Base-by-base conservation (phyloP, 2,888 invertebrate genomes). In the Petrophora chlorosata region DNA sequence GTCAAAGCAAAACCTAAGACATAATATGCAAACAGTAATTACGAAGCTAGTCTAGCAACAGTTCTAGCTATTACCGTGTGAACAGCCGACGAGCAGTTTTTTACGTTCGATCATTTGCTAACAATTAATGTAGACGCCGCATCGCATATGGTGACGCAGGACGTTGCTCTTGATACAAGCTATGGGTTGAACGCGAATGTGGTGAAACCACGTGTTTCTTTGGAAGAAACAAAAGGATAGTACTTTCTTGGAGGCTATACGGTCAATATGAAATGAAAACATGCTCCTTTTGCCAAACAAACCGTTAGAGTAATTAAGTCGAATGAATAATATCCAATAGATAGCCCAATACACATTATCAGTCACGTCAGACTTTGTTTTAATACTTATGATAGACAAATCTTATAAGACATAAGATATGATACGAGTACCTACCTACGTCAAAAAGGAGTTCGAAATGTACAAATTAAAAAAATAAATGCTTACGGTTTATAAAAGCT, bases 51-150 rank as follows among this genome's bases (percentile, higher is more conserved):
- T 44, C 44, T 39, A 56, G 33, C 33, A 52, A 49, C 54, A 53
- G 51, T 45, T 35, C 56, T 60, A 50, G 63, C 60, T 66, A 66
- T 61, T 59, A 74, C 74, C 82, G 80, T 82, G 82, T 67, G 82
- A 82, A 75, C 73, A 58, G 52, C 56, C 46, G 49, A 60, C 56
- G 43, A 60, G 63, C 64, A 47, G 56, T 69, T 80, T 81, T 82
- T 82, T 81, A 63, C 70, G 59, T 35, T 57, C 65, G 65, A 78
- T 79, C 79, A 82, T 83, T 81, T 80, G 71, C 67, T 65, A 70
- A 79, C 79, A 83, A 82, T 82, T 82, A 81, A 76, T 72, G 69
- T 64, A 69, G 64, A 60, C 60, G 61, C 63, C 56, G 61, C 71
- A 70, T 67, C 58, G 63, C 71, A 69, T 68, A 67, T 66, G 63